These are phyloP conservation scores for Heliconius nattereri DNA, from an alignment of 1,140 invertebrate genomes.

Conservation along the genomic window DNA sequence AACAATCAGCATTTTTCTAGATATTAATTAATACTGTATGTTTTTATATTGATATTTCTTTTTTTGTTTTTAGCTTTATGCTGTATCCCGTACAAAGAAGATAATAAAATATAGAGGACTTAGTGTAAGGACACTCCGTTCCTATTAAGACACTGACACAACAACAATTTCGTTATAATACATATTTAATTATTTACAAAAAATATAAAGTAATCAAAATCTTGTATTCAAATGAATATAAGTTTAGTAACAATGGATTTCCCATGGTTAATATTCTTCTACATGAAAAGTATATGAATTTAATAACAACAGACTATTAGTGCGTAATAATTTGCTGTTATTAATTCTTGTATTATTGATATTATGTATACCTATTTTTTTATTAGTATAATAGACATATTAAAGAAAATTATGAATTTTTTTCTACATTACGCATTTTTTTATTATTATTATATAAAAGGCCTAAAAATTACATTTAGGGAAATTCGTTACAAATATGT, in stretches of 20 bases:
- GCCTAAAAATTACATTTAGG: not conserved
- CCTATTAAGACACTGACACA: no score
- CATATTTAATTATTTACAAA: not conserved
- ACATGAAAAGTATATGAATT: not conserved
- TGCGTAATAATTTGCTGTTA: not conserved
- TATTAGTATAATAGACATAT: not conserved
- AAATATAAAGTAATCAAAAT: not conserved
- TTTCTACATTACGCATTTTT: not conserved
- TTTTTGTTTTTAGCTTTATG: no score
- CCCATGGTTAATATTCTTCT: not conserved
- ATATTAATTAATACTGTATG: no score
- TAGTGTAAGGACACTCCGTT: no score
- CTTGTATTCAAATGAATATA: not conserved
- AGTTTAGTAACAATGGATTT: not conserved
- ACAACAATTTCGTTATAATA: not conserved
- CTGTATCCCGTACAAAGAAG: no score
- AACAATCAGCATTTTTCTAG: no score
- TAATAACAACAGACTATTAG: not conserved
- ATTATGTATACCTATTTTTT: not conserved
- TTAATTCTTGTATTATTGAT: not conserved
- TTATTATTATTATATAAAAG: not conserved
- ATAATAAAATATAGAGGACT: no score
- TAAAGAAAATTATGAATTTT: not conserved
- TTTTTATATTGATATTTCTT: no score
- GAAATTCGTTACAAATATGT: not conserved